A percentile compares a stretch with the other conserved stretches of the same genome.
phyloP scores from a whole-genome alignment of 2,888 invertebrate species.

The Cancer borealis region DNA sequence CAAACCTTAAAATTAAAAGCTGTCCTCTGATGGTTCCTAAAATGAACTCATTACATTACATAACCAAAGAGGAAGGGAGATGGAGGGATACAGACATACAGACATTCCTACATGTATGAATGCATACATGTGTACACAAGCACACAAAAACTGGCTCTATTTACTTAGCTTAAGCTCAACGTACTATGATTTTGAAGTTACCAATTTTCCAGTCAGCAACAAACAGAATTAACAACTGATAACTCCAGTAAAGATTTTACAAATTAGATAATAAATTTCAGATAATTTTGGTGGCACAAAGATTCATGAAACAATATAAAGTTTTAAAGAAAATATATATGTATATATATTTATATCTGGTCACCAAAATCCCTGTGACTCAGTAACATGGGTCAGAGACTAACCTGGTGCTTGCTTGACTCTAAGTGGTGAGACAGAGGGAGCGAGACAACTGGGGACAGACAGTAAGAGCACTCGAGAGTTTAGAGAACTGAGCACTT shows the following conservation, averaged over 20 bases:
- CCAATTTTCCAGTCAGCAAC: slow-evolving; percentile 18
- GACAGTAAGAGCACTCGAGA: slow-evolving; percentile 49
- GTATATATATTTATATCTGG: slow-evolving; percentile 53
- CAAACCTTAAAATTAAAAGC: not conserved
- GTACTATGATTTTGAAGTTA: slow-evolving; percentile 25
- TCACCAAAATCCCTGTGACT: slow-evolving; percentile 53
- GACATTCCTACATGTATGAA: slow-evolving; percentile 7
- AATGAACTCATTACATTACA: not conserved
- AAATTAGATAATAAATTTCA: not conserved
- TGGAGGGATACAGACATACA: slow-evolving; percentile 38
- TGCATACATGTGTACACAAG: slow-evolving; percentile 13
- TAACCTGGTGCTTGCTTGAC: slow-evolving; percentile 59
- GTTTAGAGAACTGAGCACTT: slow-evolving; percentile 84
- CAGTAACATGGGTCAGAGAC: slow-evolving; percentile 45
- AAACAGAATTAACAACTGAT: slow-evolving; percentile 29
- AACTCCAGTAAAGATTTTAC: not conserved
- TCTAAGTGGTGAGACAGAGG: slow-evolving; percentile 51
- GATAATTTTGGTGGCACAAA: slow-evolving; percentile 11
- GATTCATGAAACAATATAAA: slow-evolving; percentile 13
- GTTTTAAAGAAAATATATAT: slow-evolving; percentile 45
- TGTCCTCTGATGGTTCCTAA: not conserved
- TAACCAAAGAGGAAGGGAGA: not conserved
- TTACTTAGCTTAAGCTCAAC: not conserved
- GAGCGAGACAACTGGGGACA: slow-evolving; percentile 30
- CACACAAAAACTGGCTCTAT: slow-evolving; percentile 40